phyloP scores from a whole-genome alignment of 23 tunicate genomes.

The Oikopleura albicans region DNA sequence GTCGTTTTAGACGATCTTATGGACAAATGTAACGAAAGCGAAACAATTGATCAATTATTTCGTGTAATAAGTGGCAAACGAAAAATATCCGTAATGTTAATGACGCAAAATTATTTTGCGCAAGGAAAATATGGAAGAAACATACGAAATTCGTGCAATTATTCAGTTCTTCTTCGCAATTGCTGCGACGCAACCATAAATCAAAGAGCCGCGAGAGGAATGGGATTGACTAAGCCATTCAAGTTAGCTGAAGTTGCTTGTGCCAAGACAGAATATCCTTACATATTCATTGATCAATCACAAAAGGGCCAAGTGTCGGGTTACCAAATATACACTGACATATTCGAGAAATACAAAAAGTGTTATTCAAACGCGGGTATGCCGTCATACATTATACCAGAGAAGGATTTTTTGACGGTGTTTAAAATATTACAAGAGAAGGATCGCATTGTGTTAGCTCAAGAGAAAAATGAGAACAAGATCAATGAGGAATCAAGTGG shows the following conservation, averaged over 20 bases:
- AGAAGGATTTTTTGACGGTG: not conserved
- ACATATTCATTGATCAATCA: slow-evolving; percentile 10
- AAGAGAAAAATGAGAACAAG: slow-evolving; percentile 10
- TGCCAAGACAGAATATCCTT: not conserved
- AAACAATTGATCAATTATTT: not conserved
- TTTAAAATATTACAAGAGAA: not conserved
- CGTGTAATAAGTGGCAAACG: not conserved
- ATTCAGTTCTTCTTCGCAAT: not conserved
- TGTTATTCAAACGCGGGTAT: not conserved
- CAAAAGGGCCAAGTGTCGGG: not conserved
- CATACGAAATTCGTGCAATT: not conserved
- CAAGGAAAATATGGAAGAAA: not conserved
- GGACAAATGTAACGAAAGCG: not conserved
- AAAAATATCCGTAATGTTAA: not conserved
- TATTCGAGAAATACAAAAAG: not conserved
- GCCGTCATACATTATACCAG: not conserved
- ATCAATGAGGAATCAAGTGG: not conserved
- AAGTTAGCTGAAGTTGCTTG: not conserved
- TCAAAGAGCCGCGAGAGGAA: not conserved
- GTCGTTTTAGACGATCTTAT: not conserved
- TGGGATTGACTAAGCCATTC: not conserved
- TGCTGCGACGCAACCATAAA: not conserved
- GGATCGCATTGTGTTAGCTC: not conserved
- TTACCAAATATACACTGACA: not conserved
- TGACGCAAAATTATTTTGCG: not conserved